Base-by-base conservation (phyloP, 2,888 invertebrate species). In the Brassicogethes aeneus region DNA sequence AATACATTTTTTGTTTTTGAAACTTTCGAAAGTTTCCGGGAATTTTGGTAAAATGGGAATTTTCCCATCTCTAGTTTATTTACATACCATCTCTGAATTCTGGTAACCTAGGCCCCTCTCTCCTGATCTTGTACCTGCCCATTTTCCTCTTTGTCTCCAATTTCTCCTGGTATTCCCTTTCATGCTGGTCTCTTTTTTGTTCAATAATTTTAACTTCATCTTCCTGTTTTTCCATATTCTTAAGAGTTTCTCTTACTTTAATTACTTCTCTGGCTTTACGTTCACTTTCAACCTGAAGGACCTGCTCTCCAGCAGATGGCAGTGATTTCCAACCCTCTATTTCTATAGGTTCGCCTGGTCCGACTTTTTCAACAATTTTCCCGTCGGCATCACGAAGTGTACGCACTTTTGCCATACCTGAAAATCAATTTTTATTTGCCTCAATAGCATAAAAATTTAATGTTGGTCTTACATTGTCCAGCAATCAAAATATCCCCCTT, bases 301-400 rank as follows among this genome's bases (percentile, higher is more conserved):
- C 81, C 38, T 78, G 71, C 52, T 95, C 93, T 0, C 99, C 99
- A 8, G 94, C 89, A 0, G 80, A 64, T 0, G 97, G 97, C 48
- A 96, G 60, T 48, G 85, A 84, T 48, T 80, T 77, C 97, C 97
- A 99, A 2, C 97, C 97, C 36, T 86, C 75, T 37, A 95, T 80
- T 61, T 88, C 85, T 0, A 83, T 89, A 0, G 95, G 88, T 2
- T 79, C 79, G 1, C 88, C 78, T 0, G 94, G 91, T n/a, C 75
- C 68, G 0, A 87, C 93, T 54, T 75, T 69, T 3, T 71, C 66
- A 1, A 94, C 47, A 0, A 74, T 66, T 2, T 72, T 66, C 0
- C 90, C 89, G 17, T 79, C 76, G 39, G 91, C 86, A 61, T 90
- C 80, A 56, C 83, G 83, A 64, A 97, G 75, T 2, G 79, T 74